Conservation (phyloP, 2,113 vertebrate genomes). For the Hippocampus abdominalis region DNA sequence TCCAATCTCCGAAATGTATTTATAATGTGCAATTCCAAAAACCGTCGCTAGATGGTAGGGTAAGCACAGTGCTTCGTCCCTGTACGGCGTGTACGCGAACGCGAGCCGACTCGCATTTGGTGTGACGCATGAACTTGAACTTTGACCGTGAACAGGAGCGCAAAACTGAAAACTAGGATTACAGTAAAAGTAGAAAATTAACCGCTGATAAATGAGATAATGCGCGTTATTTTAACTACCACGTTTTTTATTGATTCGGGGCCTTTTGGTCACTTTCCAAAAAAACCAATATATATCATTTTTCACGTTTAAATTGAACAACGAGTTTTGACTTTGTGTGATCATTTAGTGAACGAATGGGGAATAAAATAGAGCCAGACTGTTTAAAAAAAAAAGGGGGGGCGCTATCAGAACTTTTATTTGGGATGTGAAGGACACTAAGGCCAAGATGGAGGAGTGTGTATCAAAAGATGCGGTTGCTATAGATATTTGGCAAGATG, state of each 20-base stretch:
- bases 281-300: background rate
- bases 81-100: background rate
- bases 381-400: background rate
- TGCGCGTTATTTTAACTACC: background rate
- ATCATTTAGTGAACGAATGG: constrained; percentile 24
- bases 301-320: background rate
- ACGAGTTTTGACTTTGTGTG: constrained; percentile 17
- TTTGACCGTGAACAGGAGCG: constrained; percentile 56
- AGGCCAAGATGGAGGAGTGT: constrained; percentile 45
- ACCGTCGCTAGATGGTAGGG: constrained; percentile 30
- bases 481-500: constrained; percentile 72
- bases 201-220: background rate
- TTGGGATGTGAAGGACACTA: constrained; percentile 47
- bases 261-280: background rate
- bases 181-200: background rate
- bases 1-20: background rate
- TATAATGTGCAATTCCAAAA: background rate
- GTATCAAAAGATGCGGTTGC: constrained; percentile 67
- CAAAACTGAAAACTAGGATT: background rate
- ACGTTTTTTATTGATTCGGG: background rate
- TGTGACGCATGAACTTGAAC: constrained; percentile 40
- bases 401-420: constrained; percentile 42
- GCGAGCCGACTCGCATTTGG: constrained; percentile 20
- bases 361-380: background rate
- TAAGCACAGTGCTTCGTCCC: background rate